These are phyloP conservation scores for Caenorhabditis sp. DNA, from an alignment of 2,888 invertebrate genomes.

Conservation along the genomic window DNA sequence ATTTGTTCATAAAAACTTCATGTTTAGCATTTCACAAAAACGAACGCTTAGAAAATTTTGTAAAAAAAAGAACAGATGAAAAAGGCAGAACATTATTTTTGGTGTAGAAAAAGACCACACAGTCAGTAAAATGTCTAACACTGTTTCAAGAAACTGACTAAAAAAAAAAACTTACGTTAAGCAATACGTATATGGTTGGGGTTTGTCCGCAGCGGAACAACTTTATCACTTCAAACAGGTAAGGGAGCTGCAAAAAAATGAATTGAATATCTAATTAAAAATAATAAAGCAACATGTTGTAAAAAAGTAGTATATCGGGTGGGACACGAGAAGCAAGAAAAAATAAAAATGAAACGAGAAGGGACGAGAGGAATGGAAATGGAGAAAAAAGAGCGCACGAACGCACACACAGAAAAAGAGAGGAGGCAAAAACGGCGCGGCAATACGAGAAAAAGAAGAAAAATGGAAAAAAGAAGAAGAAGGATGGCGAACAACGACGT, in stretches of 20 bases:
- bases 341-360: constrained; percentile 1
- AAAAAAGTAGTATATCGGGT: not conserved
- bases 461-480: not conserved
- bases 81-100: too few relatives aligned
- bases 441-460: not conserved
- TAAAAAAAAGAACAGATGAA: too few relatives aligned
- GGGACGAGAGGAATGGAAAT: not conserved
- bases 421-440: not conserved
- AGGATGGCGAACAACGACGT: not conserved
- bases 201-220: not conserved
- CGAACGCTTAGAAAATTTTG: too few relatives aligned
- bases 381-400: constrained; percentile 1
- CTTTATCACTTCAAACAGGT: not conserved
- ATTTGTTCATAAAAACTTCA: too few relatives aligned
- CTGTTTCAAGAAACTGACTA: not conserved
- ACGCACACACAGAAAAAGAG: not conserved
- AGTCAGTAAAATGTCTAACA: not conserved
- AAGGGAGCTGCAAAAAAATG: not conserved
- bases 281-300: not conserved
- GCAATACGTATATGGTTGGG: not conserved
- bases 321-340: not conserved
- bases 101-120: not conserved
- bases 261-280: not conserved
- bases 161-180: not conserved
- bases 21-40: too few relatives aligned